Evolutionary conservation across 2,888 invertebrate genomes (phyloP).

Genomic region (Poecilus cupreus): DNA sequence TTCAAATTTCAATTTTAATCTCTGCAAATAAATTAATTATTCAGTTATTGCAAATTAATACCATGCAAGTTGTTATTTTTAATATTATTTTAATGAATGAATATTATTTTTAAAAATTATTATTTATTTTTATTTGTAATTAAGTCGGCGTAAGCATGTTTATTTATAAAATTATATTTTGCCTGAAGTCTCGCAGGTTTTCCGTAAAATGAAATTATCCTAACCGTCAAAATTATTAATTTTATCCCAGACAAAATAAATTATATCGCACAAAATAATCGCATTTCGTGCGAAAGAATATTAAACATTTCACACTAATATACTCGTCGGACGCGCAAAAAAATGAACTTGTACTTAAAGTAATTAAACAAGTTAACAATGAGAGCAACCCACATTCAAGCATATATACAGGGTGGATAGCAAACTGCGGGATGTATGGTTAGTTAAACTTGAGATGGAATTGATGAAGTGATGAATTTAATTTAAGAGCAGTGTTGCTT

Average conservation of each 20-base stretch:
- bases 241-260: constrained; percentile 13
- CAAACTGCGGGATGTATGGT: neutral
- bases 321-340: constrained; percentile 22
- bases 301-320: constrained; percentile 40
- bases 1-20: neutral
- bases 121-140: too few species aligned
- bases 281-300: neutral
- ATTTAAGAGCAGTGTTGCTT: constrained; percentile 57
- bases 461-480: constrained; percentile 30
- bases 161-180: neutral
- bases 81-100: too few species aligned
- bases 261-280: constrained; percentile 26
- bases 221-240: constrained; percentile 6
- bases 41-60: neutral
- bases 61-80: too few species aligned
- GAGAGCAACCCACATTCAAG: neutral
- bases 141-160: too few species aligned
- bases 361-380: constrained; percentile 54
- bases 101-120: neutral
- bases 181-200: neutral
- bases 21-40: neutral
- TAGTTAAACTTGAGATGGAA: constrained; percentile 46
- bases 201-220: neutral
- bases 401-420: neutral
- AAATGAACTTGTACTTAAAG: constrained; percentile 51